Evolutionary conservation across 2,888 invertebrate genomes (phyloP), one percentile per base, ranked within the genome.

Genomic region (Glaucopsyche alexis): DNA sequence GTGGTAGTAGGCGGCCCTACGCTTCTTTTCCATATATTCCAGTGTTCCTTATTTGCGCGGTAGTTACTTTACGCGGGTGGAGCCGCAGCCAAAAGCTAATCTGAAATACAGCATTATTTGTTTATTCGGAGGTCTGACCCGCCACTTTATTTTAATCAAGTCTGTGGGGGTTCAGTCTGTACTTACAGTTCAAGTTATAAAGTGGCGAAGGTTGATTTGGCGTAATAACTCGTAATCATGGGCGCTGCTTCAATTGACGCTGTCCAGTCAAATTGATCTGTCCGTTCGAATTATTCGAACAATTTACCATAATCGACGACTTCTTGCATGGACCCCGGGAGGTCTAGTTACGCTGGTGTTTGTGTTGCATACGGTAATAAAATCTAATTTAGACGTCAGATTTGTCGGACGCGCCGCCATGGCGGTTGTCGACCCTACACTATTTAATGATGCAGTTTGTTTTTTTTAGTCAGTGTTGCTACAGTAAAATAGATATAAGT

Each of bases 341-440:
- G 84, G 77, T 84, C 86, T 75, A 73, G 73, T 75, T 84, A 82
- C 76, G 76, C 76, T 88, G 88, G 90, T 80, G 77, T 73, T 78
- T 76, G 80, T 81, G 84, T 83, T 84, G 84, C 89, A 88, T 90
- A 89, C 91, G 90, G 91, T 87, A 91, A 91, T 92, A 92, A 93
- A 92, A 92, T 93, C 92, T 91, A 93, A 93, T 93, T 92, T 93
- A 92, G 91, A 91, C 91, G 87, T 91, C 89, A 89, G 92, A 91
- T 91, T 91, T 91, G 90, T 91, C 87, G 86, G 87, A 84, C 82
- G 85, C 81, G 87, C 84, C 82, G 85, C 81, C 78, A 88, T 85
- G 84, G 83, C 88, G 91, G 91, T 91, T 89, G 90, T 86, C 87
- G 91, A 92, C 90, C 92, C 87, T 84, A 76, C 75, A 71, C n/a